Evolutionary conservation across 2,797 vertebrate species (phyloP), one percentile per base, ranked within the genome.

Genomic region (Cynodonichthys magdalenae): DNA sequence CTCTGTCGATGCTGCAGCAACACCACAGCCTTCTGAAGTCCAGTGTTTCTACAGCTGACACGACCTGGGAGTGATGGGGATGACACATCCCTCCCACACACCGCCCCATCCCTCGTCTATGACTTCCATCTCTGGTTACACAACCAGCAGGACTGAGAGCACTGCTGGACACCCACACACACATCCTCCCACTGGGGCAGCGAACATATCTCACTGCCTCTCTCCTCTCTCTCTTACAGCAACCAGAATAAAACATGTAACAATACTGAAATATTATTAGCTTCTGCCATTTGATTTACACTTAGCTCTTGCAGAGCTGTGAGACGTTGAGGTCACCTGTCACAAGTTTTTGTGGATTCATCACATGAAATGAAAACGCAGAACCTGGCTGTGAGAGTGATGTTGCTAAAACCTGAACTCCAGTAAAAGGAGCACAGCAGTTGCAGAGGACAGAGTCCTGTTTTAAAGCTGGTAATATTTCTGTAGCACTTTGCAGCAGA

Each of bases 51-150:
- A 83, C 81, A 81, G 84, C 86, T 86, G 83, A 90, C 82, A 83
- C 83, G 77, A 91, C 90, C 91, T 82, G 82, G 86, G 87, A 92
- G 87, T 88, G 87, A 89, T 89, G 84, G 58, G 75, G 81, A 93
- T 93, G 92, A 94, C 90, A 92, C 92, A 93, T 92, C 75, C 84
- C 86, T 90, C 91, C 91, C 86, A 91, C 93, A 75, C 87, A 66
- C 75, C 88, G 75, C 83, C 86, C 79, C 75, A 70, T 87, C 89
- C 87, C 85, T 90, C 77, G 77, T 88, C 88, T 90, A 90, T 89
- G 86, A 89, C 90, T 92, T 90, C 84, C 89, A 92, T 88, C 55
- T 57, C 70, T 76, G 82, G 90, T 94, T 94, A 93, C 78, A 88
- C 91, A 94, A 94, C 90, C 84, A 19, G 69, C 60, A 87, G 77